Evolutionary conservation across 1,140 invertebrate species (phyloP), one percentile per base, ranked within the genome.

Genomic region (Drusus annulatus): DNA sequence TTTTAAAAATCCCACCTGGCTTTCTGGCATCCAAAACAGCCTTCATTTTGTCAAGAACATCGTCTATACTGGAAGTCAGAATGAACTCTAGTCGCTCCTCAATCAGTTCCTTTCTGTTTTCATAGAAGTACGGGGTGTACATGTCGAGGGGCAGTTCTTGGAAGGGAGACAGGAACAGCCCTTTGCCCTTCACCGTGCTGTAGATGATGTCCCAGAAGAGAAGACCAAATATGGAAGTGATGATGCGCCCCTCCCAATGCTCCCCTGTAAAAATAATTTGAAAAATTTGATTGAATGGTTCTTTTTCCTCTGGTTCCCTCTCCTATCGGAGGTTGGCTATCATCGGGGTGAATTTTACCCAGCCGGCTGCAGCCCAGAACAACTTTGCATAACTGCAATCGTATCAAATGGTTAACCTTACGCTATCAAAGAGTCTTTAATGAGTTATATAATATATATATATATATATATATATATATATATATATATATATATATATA

Each of bases 161-260:
- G 86, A 92, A 95, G 0, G 85, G 85, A 10, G 90, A 91, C 6
- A 94, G 86, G 85, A 95, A 96, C 5, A 92, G 89, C 84, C 95
- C 94, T 0, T 65, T 63, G 0, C 85, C 84, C 7, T 80, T 84
- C 10, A 93, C 89, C 54, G 93, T 86, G 2, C 88, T 86, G 85
- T 94, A 96, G 50, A 96, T 90, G 13, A 95, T 92, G 71, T 96
- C 93, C 94, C 95, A 96, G 86, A 96, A 95, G 2, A 94, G 86
- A 1, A 94, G 84, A n/a, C 87, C 88, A 86, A 95, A 95, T 69
- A 96, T 85, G 2, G 91, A 91, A 50, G 88, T 87, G 3, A 94
- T 90, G 3, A 94, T 91, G 1, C 90, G 87, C 5, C 94, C 93
- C 86, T 96, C 95, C 80, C 92, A 94, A 86, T 96, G 95, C 15